Evolutionary conservation across 2,888 invertebrate species (phyloP).

Genomic region (Cremastinae sp.): DNA sequence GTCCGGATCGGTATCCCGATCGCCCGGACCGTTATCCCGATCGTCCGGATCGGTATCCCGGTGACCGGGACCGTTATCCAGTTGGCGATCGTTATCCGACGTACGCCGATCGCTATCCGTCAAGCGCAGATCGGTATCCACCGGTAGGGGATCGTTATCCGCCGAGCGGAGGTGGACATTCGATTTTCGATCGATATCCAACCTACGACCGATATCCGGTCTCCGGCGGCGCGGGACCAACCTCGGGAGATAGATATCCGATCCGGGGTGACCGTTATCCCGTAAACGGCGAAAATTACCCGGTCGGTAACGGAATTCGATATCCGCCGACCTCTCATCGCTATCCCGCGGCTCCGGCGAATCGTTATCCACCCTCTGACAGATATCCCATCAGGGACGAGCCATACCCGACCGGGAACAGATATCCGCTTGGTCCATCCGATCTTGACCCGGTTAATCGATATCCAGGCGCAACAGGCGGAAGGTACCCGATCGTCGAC

Average conservation of each 20-base stretch:
- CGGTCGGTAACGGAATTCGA: slow-evolving; percentile 76
- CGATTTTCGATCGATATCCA: slow-evolving; percentile 78
- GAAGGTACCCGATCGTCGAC: slow-evolving; percentile 82
- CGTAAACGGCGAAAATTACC: slow-evolving; percentile 81
- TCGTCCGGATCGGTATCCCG: slow-evolving; percentile 75
- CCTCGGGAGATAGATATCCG: slow-evolving; percentile 71
- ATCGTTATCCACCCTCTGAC: slow-evolving; percentile 79
- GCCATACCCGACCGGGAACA: slow-evolving; percentile 78
- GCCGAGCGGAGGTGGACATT: slow-evolving; percentile 81
- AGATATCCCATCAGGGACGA: slow-evolving; percentile 81
- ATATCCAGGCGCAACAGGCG: slow-evolving; percentile 77
- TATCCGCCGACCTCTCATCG: slow-evolving; percentile 72
- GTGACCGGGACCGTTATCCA: slow-evolving; percentile 67
- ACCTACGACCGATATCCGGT: slow-evolving; percentile 81
- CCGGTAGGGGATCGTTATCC: slow-evolving; percentile 75
- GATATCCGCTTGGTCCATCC: slow-evolving; percentile 63
- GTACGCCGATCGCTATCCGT: slow-evolving; percentile 73
- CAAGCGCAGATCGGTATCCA: slow-evolving; percentile 76
- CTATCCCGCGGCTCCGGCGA: slow-evolving; percentile 60
- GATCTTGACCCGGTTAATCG: slow-evolving; percentile 73
- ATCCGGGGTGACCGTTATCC: slow-evolving; percentile 81
- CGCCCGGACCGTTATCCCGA: slow-evolving; percentile 75
- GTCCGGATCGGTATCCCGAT: slow-evolving; percentile 78
- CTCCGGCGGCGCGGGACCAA: slow-evolving; percentile 75
- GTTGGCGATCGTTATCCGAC: slow-evolving; percentile 78